phyloP scores from a whole-genome alignment of 1,140 invertebrate species.

The Drosophila nikananu region DNA sequence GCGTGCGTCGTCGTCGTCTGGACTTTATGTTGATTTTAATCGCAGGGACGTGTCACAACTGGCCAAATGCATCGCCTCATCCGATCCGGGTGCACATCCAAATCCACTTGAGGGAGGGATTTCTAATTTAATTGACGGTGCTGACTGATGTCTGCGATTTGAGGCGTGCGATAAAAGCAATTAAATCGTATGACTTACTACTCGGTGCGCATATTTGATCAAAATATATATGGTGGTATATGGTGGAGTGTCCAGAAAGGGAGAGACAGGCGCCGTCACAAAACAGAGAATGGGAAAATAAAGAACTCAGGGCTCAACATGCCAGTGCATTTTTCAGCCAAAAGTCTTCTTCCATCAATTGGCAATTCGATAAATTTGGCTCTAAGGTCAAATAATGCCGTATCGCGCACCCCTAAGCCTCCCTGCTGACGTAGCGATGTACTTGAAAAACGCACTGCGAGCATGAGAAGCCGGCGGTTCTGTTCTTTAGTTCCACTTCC shows the following conservation, averaged over 20 bases:
- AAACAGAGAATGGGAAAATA: neutral
- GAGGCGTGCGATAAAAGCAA: constrained; percentile 61
- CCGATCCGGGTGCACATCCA: constrained; percentile 4
- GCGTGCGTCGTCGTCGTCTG: constrained; percentile 23
- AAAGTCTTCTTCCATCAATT: constrained; percentile 16
- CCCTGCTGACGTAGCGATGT: constrained; percentile 6
- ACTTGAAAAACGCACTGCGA: constrained; percentile 21
- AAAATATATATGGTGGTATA: constrained; percentile 1
- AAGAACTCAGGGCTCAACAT: neutral
- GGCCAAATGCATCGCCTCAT: constrained; percentile 51
- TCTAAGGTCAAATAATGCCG: constrained; percentile 38
- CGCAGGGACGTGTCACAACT: constrained; percentile 59
- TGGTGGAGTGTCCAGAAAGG: constrained; percentile 9
- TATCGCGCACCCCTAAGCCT: constrained; percentile 35
- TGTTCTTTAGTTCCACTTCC: constrained; percentile 36
- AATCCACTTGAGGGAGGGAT: constrained; percentile 9
- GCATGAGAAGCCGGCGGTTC: constrained; percentile 1
- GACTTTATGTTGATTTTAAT: constrained; percentile 63
- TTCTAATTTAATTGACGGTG: constrained; percentile 63
- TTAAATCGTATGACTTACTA: constrained; percentile 63
- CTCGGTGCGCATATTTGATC: constrained; percentile 48
- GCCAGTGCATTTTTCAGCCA: constrained; percentile 13
- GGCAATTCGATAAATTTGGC: constrained; percentile 33
- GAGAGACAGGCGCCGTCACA: constrained; percentile 13
- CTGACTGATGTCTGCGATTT: constrained; percentile 52